phyloP scores from a whole-genome alignment of 2,113 vertebrate species.

The Ailuropoda melanoleuca region DNA sequence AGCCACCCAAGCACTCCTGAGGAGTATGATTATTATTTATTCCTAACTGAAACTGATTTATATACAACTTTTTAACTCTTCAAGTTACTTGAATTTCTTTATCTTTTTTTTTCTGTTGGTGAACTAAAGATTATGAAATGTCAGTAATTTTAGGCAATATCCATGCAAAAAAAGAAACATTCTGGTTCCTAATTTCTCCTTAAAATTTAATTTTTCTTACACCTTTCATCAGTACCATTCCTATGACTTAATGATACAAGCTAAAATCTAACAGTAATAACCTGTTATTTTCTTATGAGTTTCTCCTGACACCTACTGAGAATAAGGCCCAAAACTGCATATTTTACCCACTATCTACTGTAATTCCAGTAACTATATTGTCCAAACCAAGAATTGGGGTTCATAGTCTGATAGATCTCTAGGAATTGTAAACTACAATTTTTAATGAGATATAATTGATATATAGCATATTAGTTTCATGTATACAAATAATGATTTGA shows the following conservation, averaged over 20 bases:
- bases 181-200: constrained; percentile 5
- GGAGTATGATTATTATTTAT: not conserved
- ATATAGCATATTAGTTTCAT: not conserved
- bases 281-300: not conserved
- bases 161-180: not conserved
- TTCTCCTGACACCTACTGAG: not conserved
- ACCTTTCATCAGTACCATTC: not conserved
- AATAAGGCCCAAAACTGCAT: not conserved
- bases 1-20: not conserved
- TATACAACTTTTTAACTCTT: not conserved
- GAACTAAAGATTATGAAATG: not conserved
- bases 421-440: not conserved
- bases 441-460: not conserved
- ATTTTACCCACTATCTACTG: not conserved
- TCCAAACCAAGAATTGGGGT: not conserved
- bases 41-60: not conserved
- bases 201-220: not conserved
- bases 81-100: not conserved
- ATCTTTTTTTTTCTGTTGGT: not conserved
- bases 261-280: not conserved
- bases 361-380: not conserved
- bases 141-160: not conserved
- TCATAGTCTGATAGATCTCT: not conserved
- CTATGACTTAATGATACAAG: not conserved
- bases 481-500: not conserved